Evolutionary conservation across 2,113 vertebrate genomes (phyloP).

Genomic region (Hyaena hyaena): DNA sequence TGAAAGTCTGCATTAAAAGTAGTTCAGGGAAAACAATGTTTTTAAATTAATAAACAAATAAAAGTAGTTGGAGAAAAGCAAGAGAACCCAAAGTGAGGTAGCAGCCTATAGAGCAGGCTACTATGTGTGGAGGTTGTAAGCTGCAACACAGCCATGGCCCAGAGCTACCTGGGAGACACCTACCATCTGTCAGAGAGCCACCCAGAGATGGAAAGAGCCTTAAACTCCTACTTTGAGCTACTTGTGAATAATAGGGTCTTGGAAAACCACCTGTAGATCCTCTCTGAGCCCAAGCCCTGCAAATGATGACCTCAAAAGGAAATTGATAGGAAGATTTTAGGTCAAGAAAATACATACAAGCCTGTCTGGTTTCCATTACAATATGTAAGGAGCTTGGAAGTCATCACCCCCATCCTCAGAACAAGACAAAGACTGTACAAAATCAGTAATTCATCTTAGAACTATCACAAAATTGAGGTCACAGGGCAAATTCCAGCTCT

Average conservation of each 20-base stretch:
- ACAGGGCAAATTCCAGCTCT: not conserved
- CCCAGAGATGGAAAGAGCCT: slow-evolving; percentile 86
- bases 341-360: not conserved
- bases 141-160: slow-evolving; percentile 82
- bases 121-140: slow-evolving; percentile 86
- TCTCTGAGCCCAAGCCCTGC: not conserved
- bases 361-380: not conserved
- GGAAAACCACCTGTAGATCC: not conserved
- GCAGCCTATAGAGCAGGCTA: slow-evolving; percentile 41
- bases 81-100: slow-evolving; percentile 58
- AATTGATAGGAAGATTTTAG: not conserved
- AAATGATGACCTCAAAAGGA: not conserved
- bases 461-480: not conserved
- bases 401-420: not conserved
- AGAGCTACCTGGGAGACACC: not conserved
- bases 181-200: slow-evolving; percentile 76
- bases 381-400: not conserved
- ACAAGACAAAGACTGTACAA: not conserved
- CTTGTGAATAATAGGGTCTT: not conserved
- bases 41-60: not conserved
- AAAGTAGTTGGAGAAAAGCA: not conserved
- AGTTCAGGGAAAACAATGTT: fast-evolving
- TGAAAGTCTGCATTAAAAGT: not conserved
- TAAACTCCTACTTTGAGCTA: slow-evolving; percentile 79
- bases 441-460: not conserved